These are phyloP conservation scores for Muscicapa striata DNA, from an alignment of 2,797 vertebrate species.

Conservation along the genomic window DNA sequence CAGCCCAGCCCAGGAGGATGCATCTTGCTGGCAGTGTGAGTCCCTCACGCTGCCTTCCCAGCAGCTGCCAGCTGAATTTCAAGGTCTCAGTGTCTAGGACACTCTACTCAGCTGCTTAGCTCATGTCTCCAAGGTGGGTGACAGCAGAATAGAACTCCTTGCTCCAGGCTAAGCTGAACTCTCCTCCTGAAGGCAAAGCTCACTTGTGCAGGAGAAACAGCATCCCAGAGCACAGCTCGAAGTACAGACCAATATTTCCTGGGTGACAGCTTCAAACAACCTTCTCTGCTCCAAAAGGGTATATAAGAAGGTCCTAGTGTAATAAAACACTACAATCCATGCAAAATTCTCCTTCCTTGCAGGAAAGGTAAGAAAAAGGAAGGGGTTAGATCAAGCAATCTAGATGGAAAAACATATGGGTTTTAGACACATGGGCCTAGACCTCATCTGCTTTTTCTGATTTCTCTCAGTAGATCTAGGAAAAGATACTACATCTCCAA, in stretches of 20 bases:
- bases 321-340: background rate
- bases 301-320: background rate
- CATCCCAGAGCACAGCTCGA: background rate
- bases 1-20: background rate
- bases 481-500: background rate
- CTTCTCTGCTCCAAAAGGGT: background rate
- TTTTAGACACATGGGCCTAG: background rate
- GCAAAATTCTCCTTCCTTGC: background rate
- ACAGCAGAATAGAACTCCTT: background rate
- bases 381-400: background rate
- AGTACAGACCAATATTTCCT: background rate
- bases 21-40: accelerated
- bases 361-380: background rate
- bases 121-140: background rate
- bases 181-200: background rate
- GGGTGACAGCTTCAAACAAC: background rate
- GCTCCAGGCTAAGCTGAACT: background rate
- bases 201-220: accelerated
- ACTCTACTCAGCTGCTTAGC: background rate
- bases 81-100: background rate
- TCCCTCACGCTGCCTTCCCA: background rate
- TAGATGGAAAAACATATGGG: background rate
- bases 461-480: background rate
- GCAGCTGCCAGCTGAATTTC: background rate
- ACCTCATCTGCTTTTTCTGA: background rate